Evolutionary conservation across 2,113 vertebrate genomes (phyloP), one percentile per base, ranked within the genome.

Genomic region (Progne subis): DNA sequence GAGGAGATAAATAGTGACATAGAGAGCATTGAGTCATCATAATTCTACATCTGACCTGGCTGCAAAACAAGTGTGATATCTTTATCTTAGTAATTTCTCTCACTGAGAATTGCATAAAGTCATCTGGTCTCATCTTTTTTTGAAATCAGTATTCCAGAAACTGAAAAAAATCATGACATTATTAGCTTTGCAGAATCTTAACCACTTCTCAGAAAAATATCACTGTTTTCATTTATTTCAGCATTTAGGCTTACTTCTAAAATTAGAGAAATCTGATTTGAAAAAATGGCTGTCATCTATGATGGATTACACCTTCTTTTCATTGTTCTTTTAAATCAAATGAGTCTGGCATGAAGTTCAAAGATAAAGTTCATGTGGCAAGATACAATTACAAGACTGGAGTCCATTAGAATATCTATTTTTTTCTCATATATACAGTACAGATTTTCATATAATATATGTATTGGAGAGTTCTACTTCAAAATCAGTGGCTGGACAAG

Each of bases 221-320:
- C 18, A 56, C 50, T 57, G 21, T 2, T 89, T 84, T 67, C 56
- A 67, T 81, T 88, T 91, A 84, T 82, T 94, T 88, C 26, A 55
- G 34, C 57, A 89, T 72, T 89, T 79, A 46, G 21, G 8, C 52
- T 85, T 90, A 56, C 28, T 88, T 82, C 50, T 90, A 86, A 90
- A 94, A 94, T 76, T 44, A 69, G 46, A 65, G 37, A 80, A 69
- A 55, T 86, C 72, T 77, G 31, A 93, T 93, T 90, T 82, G 70
- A 85, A 96, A 90, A 95, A 92, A 90, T 82, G 46, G 25, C 31
- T 94, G 86, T 83, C 78, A 85, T 76, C 49, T 87, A 25, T 93
- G 82, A 90, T 87, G 78, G 61, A 93, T 92, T 82, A 87, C 76
- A 90, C 79, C 41, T 67, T 81, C 26, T 94, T 85, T 89, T 89